Evolutionary conservation across 2,888 invertebrate genomes (phyloP).

Genomic region (Metopia argyrocephala): DNA sequence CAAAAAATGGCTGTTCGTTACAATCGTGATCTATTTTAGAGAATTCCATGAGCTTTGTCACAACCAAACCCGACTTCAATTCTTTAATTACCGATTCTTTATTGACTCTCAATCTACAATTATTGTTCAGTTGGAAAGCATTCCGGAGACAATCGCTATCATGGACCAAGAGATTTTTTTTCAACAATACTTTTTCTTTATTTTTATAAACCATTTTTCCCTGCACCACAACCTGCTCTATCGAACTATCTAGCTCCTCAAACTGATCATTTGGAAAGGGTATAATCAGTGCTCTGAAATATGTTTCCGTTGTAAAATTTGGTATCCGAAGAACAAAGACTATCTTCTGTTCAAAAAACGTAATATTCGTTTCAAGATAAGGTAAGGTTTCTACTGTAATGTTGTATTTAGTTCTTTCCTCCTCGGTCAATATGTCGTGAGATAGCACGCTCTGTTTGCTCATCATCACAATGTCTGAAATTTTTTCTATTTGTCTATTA

Average conservation of each 20-base stretch:
- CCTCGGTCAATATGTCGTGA: constrained; percentile 17
- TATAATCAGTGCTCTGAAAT: constrained; percentile 10
- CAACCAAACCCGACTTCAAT: constrained; percentile 5
- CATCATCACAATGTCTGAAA: constrained; percentile 6
- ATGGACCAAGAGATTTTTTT: constrained; percentile 22
- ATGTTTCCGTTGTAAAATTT: constrained; percentile 25
- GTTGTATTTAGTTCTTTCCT: constrained; percentile 14
- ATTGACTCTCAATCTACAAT: constrained; percentile 13
- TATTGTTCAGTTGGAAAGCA: too few species aligned
- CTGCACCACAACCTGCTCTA: not conserved
- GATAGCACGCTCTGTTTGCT: constrained; percentile 5
- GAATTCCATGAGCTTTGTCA: constrained; percentile 15
- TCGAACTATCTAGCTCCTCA: constrained; percentile 8
- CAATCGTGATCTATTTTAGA: constrained; percentile 10
- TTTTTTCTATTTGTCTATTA: constrained; percentile 20
- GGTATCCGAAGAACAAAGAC: constrained; percentile 16
- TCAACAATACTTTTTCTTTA: constrained; percentile 5
- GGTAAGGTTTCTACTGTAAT: constrained; percentile 18
- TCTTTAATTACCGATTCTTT: not conserved
- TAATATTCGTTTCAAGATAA: constrained; percentile 12
- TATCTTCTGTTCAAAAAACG: constrained; percentile 27
- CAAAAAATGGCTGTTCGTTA: constrained; percentile 21
- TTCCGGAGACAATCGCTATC: constrained; percentile 7
- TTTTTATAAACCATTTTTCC: too few species aligned
- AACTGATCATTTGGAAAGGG: constrained; percentile 11